These are phyloP conservation scores for Sapajus apella DNA, from an alignment of 2,113 vertebrate genomes.

Conservation along the genomic window DNA sequence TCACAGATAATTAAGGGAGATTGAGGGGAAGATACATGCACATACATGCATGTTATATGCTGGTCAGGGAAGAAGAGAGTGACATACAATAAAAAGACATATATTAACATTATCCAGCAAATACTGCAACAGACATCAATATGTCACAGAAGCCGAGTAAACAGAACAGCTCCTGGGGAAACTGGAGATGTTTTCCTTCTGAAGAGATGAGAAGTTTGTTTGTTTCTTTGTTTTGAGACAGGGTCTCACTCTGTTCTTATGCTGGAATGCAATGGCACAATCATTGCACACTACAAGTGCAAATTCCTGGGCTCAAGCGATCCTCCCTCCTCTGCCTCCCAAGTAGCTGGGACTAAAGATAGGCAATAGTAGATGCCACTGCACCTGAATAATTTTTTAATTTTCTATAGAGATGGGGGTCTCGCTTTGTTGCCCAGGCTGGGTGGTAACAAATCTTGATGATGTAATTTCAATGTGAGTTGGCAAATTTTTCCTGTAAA, in stretches of 20 bases:
- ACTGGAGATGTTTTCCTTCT: neutral
- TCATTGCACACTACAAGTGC: too few relatives aligned
- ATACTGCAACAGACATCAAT: neutral
- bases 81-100: neutral
- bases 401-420: too few relatives aligned
- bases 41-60: neutral
- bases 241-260: too few relatives aligned
- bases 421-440: too few relatives aligned
- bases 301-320: too few relatives aligned
- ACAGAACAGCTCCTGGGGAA: neutral
- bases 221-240: too few relatives aligned
- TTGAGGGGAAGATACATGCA: neutral
- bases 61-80: neutral
- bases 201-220: neutral
- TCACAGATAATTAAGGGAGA: neutral
- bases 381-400: too few relatives aligned
- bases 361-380: too few relatives aligned
- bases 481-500: neutral
- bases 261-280: too few relatives aligned
- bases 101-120: neutral
- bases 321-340: too few relatives aligned
- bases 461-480: neutral
- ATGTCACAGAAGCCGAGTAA: neutral
- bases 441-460: neutral
- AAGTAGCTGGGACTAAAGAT: too few relatives aligned